Base-by-base conservation (phyloP, 2,113 vertebrate genomes). In the Acanthochromis polyacanthus region DNA sequence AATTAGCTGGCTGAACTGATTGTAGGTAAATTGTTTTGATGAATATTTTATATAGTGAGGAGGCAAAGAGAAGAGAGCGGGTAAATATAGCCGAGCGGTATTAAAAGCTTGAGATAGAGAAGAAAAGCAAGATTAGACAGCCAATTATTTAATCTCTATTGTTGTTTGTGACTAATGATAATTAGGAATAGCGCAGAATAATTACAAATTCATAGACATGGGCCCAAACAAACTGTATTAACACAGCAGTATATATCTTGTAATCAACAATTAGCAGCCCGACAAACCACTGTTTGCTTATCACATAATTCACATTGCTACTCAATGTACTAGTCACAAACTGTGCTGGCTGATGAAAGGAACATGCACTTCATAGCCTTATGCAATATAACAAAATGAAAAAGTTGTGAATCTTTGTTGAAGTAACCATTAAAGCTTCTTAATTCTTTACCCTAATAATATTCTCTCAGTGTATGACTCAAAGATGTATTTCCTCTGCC, bases 181-280 rank as follows among this genome's bases (percentile, higher is more conserved):
- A 93, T 91, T 90, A 82, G 83, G 71, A 86, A 85, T 55, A 70
- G 55, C 32, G 30, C 48, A 68, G n/a, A 84, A 80, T 89, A 89
- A 92, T 92, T 92, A 87, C 69, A 77, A 85, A 88, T 91, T 90
- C 86, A 84, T 61, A 84, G 78, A 90, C 80, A 78, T 65, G 74
- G 76, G 51, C 55, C 61, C 57, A 91, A 86, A 84, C 87, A 92
- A 91, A 90, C 67, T 74, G 51, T 74, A 86, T 75, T 67, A 88
- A 70, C 78, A 74, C 78, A 86, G 87, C 81, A 80, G 81, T 59
- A 51, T 63, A 72, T 88, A 93, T 91, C 86, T 88, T 78, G 69
- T 72, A 82, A 91, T 93, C 89, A 92, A 87, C 91, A 91, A 92
- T 93, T 92, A 93, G 78, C 80, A 80, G 78, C 79, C 75, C 38